Evolutionary conservation across 1,140 invertebrate species (phyloP), one percentile per base, ranked within the genome.

Genomic region (Calliopsis andreniformis): DNA sequence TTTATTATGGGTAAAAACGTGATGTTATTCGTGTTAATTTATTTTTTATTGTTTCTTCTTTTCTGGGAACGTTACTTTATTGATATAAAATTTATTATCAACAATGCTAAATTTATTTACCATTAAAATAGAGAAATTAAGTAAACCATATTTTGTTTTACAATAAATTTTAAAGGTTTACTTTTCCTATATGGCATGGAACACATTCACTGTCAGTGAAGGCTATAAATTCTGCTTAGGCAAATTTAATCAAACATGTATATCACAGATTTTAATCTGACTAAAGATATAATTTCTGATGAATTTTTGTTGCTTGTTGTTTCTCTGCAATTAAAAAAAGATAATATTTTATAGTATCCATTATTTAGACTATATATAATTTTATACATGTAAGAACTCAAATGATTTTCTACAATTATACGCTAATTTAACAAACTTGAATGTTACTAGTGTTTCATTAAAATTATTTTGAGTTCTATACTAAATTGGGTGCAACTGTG

Each of bases 211-310:
- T 56, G 42, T 16, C 32, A 53, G n/a, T 51, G 10, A 75, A 66
- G 51, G 43, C 51, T 63, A 73, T 32, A 35, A 59, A 62, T 75
- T 78, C 43, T 51, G 12, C 45, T 59, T 66, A 58, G 51, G 61
- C 43, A 43, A 69, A 76, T 70, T 76, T 63, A 70, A 76, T 8
- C 32, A 32, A 59, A 23, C 35, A 39, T 10, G 35, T 39, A 39
- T 58, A 78, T 78, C 72, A 76, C 64, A 79, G 64, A 79, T 76
- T 79, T 70, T 63, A 76, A 79, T 79, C 51, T 69, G 7, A 32
- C 56, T 58, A 79, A 73, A 75, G 23, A 75, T 20, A 16, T 20
- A 39, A 39, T 39, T 39, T 39, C 35, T 10, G 35, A 39, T 10
- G n/a, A n/a, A n/a, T n/a, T n/a, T n/a, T n/a, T n/a, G n/a, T n/a